Base-by-base conservation (phyloP, 2,888 invertebrate genomes). In the Carpatolechia fugitivella region DNA sequence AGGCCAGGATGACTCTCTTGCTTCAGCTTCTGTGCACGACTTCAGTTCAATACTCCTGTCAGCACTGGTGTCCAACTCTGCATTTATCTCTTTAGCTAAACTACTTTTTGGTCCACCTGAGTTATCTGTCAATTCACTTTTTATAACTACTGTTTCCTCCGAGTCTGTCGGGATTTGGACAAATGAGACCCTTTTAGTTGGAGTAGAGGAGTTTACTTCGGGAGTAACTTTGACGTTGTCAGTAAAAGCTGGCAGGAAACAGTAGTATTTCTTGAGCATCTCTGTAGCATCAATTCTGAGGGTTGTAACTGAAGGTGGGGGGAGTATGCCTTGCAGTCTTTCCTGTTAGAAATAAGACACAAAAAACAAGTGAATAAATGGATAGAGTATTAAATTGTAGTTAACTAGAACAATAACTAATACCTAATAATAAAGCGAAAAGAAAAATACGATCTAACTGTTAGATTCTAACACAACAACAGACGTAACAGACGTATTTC, bases 281-380 rank as follows among this genome's bases (percentile, higher is more conserved):
- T 93, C 93, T 24, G 90, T 84, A 16, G 93, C 92, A 70, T 94
- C 93, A 54, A 92, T 87, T 65, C 94, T 93, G 20, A 94, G 83
- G 35, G 91, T 92, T 11, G 95, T 95, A 10, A 95, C 90, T 20
- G 94, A 94, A 0, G 95, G 95, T 8, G 95, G 96, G 18, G 96
- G 95, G 7, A 93, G 87, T 0, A 96, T 91, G 1, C 95, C 95
- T 61, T 91, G 91, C 7, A 96, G 78, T 46, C 91, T 91, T 71
- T 91, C 92, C 75, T 93, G 91, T 48, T 92, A 18, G 11, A 41
- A 41, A 33, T 7, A 38, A 38, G 16, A 29, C 5, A 24, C 20
- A 6, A 6, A n/a, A n/a, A n/a, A n/a, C n/a, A n/a, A n/a, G n/a
- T n/a, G n/a, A n/a, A 24, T 24, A 24, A 24, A 24, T 24, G 6